Evolutionary conservation across 2,113 vertebrate genomes (phyloP).

Genomic region (Nestor notabilis): DNA sequence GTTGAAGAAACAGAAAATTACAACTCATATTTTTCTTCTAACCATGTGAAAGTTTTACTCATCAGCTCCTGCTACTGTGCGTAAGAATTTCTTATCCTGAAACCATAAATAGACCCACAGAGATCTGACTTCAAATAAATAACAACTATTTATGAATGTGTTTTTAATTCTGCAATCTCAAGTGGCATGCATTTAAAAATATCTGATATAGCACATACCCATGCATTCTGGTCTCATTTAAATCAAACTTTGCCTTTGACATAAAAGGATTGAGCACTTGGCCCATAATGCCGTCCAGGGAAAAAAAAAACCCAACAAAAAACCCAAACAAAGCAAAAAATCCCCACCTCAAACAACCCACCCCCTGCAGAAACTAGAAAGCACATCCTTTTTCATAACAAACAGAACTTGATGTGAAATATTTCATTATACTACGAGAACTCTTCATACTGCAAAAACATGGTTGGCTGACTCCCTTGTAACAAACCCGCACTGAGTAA

Average conservation of each 20-base stretch:
- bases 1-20: slow-evolving; percentile 14
- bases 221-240: neutral
- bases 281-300: neutral
- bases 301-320: neutral
- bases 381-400: neutral
- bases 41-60: slow-evolving; percentile 15
- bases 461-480: neutral
- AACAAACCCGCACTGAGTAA: neutral
- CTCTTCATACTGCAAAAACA: neutral
- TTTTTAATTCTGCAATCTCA: neutral
- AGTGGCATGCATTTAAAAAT: neutral
- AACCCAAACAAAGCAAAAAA: neutral
- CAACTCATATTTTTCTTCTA: neutral
- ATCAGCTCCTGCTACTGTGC: slow-evolving; percentile 1
- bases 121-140: slow-evolving; percentile 28
- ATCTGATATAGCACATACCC: neutral
- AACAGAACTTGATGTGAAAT: neutral
- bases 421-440: neutral
- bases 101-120: slow-evolving; percentile 38
- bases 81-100: slow-evolving; percentile 41
- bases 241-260: neutral
- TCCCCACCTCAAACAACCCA: neutral
- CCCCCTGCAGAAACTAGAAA: neutral
- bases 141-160: neutral
- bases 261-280: neutral